Conservation (phyloP, 2,888 invertebrate genomes). For the Limnephilus marmoratus region DNA sequence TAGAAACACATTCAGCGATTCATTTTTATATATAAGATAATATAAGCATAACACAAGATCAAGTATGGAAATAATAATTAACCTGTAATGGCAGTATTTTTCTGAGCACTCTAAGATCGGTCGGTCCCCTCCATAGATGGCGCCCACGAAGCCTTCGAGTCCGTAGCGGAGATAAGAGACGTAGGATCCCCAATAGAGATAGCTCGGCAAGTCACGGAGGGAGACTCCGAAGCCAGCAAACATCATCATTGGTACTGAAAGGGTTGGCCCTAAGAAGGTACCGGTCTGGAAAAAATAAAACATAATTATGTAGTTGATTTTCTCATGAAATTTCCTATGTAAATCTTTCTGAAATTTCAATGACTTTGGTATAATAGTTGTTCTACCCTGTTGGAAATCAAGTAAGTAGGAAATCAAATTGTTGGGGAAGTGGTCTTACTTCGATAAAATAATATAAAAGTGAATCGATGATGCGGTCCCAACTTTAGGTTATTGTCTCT, state of each 20-base stretch:
- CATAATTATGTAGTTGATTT: not conserved
- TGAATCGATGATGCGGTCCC: not conserved
- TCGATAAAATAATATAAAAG: not conserved
- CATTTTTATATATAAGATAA: too few species aligned
- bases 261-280: constrained; percentile 94
- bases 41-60: not conserved
- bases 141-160: constrained; percentile 89
- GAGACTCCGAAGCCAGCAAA: constrained; percentile 97
- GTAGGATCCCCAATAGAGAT: constrained; percentile 94
- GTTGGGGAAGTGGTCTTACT: not conserved
- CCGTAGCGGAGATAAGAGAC: constrained; percentile 94
- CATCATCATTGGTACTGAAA: constrained; percentile 96
- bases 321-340: not conserved
- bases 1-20: too few species aligned
- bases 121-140: constrained; percentile 90
- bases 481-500: not conserved
- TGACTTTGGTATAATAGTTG: not conserved
- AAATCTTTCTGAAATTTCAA: not conserved
- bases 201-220: constrained; percentile 89
- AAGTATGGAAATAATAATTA: constrained; percentile 60
- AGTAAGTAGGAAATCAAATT: not conserved
- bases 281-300: constrained; percentile 83
- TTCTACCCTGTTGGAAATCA: not conserved
- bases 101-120: constrained; percentile 86
- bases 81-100: constrained; percentile 88